Conservation (phyloP, 1,140 invertebrate species). For the Drosophila suzukii region DNA sequence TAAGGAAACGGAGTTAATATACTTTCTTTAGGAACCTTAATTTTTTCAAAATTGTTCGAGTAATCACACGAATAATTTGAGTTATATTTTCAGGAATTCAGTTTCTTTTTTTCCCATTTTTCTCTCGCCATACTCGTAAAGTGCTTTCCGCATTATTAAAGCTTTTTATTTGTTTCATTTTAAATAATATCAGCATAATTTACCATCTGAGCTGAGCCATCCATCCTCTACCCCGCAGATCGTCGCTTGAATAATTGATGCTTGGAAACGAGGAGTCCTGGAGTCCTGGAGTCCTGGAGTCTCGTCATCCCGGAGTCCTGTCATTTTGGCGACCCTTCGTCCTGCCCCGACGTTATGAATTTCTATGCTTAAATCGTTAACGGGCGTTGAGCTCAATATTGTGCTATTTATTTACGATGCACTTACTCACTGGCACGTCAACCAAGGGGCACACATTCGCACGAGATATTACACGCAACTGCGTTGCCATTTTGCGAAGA, state of each 20-base stretch:
- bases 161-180: constrained; percentile 2
- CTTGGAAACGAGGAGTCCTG: neutral
- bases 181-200: constrained; percentile 17
- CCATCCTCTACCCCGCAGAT: neutral
- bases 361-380: constrained; percentile 16
- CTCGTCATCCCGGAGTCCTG: neutral
- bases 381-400: constrained; percentile 21
- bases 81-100: neutral
- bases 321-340: neutral
- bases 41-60: neutral
- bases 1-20: neutral
- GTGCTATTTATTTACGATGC: constrained; percentile 34
- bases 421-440: constrained; percentile 39
- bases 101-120: neutral
- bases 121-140: neutral
- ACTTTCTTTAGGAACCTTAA: neutral
- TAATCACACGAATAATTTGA: neutral
- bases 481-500: constrained; percentile 40
- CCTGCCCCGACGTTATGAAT: constrained; percentile 25
- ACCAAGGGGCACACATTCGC: neutral
- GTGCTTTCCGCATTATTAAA: constrained; percentile 6
- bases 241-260: constrained; percentile 11
- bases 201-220: constrained; percentile 2
- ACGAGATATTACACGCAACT: constrained; percentile 51
- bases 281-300: neutral